phyloP scores from a whole-genome alignment of 2,888 invertebrate species.

The Limnephilus lunatus region DNA sequence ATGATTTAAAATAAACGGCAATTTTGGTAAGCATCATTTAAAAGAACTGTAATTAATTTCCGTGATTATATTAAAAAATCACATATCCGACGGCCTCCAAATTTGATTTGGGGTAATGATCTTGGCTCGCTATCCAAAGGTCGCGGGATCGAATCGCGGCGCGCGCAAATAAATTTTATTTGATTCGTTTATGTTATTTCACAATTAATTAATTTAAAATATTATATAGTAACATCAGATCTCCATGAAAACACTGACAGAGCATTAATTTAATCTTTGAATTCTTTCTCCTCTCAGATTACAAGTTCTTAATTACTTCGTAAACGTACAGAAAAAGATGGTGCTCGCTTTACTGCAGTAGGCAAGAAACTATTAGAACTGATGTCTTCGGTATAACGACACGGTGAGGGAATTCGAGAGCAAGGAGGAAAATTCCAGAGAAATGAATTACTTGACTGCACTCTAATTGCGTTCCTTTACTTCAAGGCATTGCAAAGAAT shows the following conservation, averaged over 20 bases:
- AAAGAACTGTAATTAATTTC: too few relatives aligned
- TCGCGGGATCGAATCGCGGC: too few relatives aligned
- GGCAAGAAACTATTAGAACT: background rate
- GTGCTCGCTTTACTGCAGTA: background rate
- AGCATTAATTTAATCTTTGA: background rate
- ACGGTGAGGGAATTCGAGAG: background rate
- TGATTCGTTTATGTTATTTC: too few relatives aligned
- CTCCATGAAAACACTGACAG: background rate
- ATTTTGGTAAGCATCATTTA: too few relatives aligned
- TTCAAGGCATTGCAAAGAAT: background rate
- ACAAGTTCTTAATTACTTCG: background rate
- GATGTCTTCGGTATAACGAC: background rate
- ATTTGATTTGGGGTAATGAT: too few relatives aligned
- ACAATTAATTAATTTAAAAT: too few relatives aligned
- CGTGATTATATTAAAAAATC: too few relatives aligned
- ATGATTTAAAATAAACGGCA: too few relatives aligned
- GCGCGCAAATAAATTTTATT: too few relatives aligned
- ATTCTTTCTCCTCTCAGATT: background rate
- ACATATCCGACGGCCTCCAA: too few relatives aligned
- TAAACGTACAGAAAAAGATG: background rate
- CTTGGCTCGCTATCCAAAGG: too few relatives aligned
- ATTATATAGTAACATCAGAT: background rate
- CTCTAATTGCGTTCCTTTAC: constrained; percentile 50
- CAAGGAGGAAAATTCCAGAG: constrained; percentile 27
- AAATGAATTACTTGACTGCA: constrained; percentile 51